Evolutionary conservation across 2,888 invertebrate genomes (phyloP).

Genomic region (Melieria picta): DNA sequence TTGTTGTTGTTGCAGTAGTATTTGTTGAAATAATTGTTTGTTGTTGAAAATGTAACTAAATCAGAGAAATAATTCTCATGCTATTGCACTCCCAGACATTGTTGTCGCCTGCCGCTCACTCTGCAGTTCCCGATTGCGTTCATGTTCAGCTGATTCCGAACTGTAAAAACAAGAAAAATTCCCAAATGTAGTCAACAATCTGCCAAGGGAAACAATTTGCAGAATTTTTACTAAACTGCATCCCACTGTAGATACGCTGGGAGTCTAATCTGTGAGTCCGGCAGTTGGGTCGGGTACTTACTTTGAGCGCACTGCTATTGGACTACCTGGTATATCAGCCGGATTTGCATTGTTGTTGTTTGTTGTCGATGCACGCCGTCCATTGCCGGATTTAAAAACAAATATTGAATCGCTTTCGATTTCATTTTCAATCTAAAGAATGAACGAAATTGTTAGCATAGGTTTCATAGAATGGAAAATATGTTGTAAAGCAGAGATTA

Average conservation of each 20-base stretch:
- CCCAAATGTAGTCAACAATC: too few relatives aligned
- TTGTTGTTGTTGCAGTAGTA: slow-evolving; percentile 31
- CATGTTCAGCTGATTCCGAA: slow-evolving; percentile 66
- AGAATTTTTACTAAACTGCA: too few relatives aligned
- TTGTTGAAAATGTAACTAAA: slow-evolving; percentile 64
- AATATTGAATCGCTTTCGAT: slow-evolving; percentile 65
- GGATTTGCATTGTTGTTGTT: slow-evolving; percentile 65
- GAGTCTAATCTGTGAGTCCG: too few relatives aligned
- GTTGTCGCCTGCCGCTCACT: slow-evolving; percentile 66
- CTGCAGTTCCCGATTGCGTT: slow-evolving; percentile 63
- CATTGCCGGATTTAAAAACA: slow-evolving; percentile 64
- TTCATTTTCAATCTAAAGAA: slow-evolving; percentile 64
- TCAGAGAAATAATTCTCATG: slow-evolving; percentile 69
- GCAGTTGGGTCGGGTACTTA: slow-evolving; percentile 46
- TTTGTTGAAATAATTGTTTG: slow-evolving; percentile 20
- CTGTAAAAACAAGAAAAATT: slow-evolving; percentile 24
- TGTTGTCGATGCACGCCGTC: slow-evolving; percentile 64
- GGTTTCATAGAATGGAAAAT: too few relatives aligned
- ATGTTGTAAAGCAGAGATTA: too few relatives aligned
- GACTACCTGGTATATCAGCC: slow-evolving; percentile 62
- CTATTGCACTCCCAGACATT: slow-evolving; percentile 68
- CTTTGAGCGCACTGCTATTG: slow-evolving; percentile 66
- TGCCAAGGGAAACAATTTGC: too few relatives aligned
- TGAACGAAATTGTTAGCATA: background rate
- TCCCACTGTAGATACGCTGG: too few relatives aligned